Base-by-base conservation (phyloP, 2,888 invertebrate species). In the Latheticus oryzae region DNA sequence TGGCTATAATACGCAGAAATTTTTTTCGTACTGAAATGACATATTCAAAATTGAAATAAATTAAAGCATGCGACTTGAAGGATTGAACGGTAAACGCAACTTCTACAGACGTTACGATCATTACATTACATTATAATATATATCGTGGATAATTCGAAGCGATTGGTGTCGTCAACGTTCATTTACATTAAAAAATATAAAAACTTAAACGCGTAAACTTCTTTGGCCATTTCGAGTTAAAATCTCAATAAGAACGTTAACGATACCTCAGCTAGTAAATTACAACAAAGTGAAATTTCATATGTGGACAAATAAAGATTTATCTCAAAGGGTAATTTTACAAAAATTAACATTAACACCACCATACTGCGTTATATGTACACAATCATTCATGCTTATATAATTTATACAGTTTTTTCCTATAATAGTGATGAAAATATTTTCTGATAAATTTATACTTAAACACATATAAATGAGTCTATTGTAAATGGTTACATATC, bases 381-480 rank as follows among this genome's bases (percentile, higher is more conserved):
- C 70, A 72, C 70, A 68, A 63, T 69, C 66, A 68, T 63, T 61
- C 63, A 66, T 68, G 60, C 65, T 60, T 65, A 57, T 60, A 65
- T 60, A 65, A 56, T 60, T 61, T 52, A 43, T 61, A 57, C 61
- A 61, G 54, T 35, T 48, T 58, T 50, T 58, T 63, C 58, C 73
- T 72, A 71, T 73, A 73, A 71, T 70, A 76, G 72, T 78, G 76
- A 74, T 78, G 76, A 78, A 78, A 78, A 78, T 78, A 78, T 77
- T 73, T 53, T 52, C 74, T 73, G 70, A 73, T 74, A 73, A 72
- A 70, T 72, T 71, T 70, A 66, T 70, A 69, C 68, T 67, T 71
- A 73, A 76, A 73, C 74, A 76, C 75, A 76, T 71, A 71, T 66
- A 76, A 76, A 76, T 71, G 68, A 74, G 73, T 73, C 69, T 73